Base-by-base conservation (phyloP, 2,888 invertebrate genomes). In the Oligia strigilis region DNA sequence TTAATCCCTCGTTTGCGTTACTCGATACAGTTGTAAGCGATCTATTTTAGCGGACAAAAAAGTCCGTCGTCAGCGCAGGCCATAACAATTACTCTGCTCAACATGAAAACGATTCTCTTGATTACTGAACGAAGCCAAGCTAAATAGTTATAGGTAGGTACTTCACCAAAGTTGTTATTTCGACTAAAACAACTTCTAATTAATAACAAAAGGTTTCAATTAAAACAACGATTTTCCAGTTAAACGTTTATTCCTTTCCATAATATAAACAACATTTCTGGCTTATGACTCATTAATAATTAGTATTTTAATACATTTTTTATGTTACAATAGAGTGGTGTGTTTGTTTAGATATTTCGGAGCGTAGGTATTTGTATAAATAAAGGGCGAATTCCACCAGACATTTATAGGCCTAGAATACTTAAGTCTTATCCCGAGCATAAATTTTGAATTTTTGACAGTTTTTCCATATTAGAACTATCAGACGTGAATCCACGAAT, bases 211-310 rank as follows among this genome's bases (percentile, higher is more conserved):
- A 73, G 14, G 60, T 23, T 43, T 49, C 4, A 62, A 75, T 76
- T 86, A 72, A 86, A 88, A 80, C 75, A 83, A 80, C 55, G 72
- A 58, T 73, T 29, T 73, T 73, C 64, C 81, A 85, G 70, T 79
- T 83, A 90, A 86, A 88, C 89, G 79, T 89, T 89, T 89, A 90
- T 89, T 89, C 80, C 75, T 86, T 86, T 29, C 74, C 80, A 84
- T 83, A 85, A 85, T 85, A 89, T 82, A 89, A 89, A 89, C 80
- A 89, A 84, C 87, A 84, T 80, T 49, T 62, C 80, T 77, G 87
- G 55, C 80, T 82, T 82, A 89, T 79, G 80, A 67, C 76, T 86
- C 80, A 84, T 73, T 84, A 81, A 70, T 82, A 80, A 82, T 78
- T 71, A 83, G 43, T 80, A 87, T 81, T 81, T 72, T 69, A 71